These are phyloP conservation scores for Cataglyphis altisquamis DNA, from an alignment of 2,888 invertebrate genomes.

Conservation along the genomic window DNA sequence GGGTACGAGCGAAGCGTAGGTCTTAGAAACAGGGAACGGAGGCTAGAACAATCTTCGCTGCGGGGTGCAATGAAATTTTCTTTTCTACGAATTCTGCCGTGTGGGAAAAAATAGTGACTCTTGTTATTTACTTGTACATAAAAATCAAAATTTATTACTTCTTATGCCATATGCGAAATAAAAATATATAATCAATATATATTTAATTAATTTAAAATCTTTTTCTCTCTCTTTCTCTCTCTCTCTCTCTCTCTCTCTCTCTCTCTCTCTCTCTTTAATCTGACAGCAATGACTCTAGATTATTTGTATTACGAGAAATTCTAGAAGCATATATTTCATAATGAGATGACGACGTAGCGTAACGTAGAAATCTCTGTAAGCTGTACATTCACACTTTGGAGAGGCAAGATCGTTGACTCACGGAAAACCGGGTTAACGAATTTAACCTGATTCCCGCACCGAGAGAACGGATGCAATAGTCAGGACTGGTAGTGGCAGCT, in stretches of 20 bases:
- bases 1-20: constrained; percentile 24
- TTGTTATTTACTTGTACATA: neutral
- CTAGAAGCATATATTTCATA: neutral
- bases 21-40: neutral
- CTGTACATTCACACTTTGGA: neutral
- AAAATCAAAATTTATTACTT: neutral
- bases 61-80: neutral
- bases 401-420: neutral
- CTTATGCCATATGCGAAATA: neutral
- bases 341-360: neutral
- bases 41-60: neutral
- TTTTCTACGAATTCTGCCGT: neutral
- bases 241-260: too few relatives aligned
- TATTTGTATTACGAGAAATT: neutral
- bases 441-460: constrained; percentile 18
- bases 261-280: too few relatives aligned
- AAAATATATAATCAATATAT: neutral
- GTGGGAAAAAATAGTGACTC: neutral
- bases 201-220: neutral
- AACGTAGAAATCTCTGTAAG: neutral
- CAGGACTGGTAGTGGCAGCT: constrained; percentile 57
- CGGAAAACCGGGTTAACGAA: constrained; percentile 35
- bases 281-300: neutral
- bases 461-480: constrained; percentile 13
- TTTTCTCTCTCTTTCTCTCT: too few relatives aligned